Percentiles rank a stretch among this genome's conserved stretches.
Conservation (phyloP, 2,888 invertebrate genomes). For the Nymphalis polychloros region DNA sequence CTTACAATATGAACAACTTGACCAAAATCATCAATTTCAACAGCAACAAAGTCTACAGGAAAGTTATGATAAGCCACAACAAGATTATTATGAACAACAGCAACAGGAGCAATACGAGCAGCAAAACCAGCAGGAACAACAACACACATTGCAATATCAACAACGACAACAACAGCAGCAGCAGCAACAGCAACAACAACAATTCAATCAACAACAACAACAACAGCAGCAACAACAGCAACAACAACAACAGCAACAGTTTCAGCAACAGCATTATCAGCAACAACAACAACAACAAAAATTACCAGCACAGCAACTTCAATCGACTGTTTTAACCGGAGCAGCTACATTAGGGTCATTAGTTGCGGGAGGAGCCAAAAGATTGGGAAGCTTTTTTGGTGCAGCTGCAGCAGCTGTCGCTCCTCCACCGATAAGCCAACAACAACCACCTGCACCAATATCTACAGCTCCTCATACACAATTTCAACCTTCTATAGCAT, state of each 20-base stretch:
- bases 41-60: constrained; percentile 44
- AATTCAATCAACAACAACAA: constrained; percentile 48
- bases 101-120: constrained; percentile 43
- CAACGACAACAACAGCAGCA: constrained; percentile 41
- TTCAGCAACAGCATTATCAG: constrained; percentile 54
- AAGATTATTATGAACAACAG: constrained; percentile 43
- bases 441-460: constrained; percentile 38
- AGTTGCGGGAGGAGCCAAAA: constrained; percentile 78
- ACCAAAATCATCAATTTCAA: constrained; percentile 42
- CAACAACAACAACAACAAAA: constrained; percentile 65
- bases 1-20: constrained; percentile 15
- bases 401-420: constrained; percentile 75
- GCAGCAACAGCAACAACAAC: constrained; percentile 45
- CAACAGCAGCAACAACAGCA: constrained; percentile 49
- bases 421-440: constrained; percentile 59
- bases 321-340: constrained; percentile 70
- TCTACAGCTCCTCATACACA: constrained; percentile 26
- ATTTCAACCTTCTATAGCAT: constrained; percentile 44
- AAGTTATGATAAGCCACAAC: constrained; percentile 38
- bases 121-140: constrained; percentile 40
- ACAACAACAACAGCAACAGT: constrained; percentile 48
- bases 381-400: constrained; percentile 75
- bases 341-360: constrained; percentile 76
- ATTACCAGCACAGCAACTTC: constrained; percentile 68
- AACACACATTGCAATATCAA: constrained; percentile 43